Base-by-base conservation (phyloP, 2,797 vertebrate genomes). In the Remorina albescens region DNA sequence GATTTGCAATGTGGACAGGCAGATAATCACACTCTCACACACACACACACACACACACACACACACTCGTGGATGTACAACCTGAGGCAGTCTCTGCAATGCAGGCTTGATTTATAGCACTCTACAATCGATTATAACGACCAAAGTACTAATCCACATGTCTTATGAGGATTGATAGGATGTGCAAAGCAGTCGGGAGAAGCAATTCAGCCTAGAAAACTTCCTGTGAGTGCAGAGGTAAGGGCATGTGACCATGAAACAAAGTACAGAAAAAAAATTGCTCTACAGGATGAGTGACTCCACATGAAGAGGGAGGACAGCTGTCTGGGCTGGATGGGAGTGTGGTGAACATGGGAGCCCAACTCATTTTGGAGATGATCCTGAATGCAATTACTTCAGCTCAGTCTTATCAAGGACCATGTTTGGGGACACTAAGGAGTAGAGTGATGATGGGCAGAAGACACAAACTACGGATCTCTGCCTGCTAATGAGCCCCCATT, bases 61-160 rank as follows among this genome's bases (percentile, higher is more conserved):
- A 55, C 46, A 65, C 63, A 28, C 62, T 47, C 51, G 44, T 44
- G 23, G 66, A 23, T 32, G 25, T 19, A 54, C 15, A 74, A 70
- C 50, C 46, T 10, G 32, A 34, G 28, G 55, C 54, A 73, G n/a
- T 25, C 70, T 51, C 79, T 86, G 81, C 83, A 89, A 21, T 82
- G 73, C 79, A 69, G 80, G 25, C 76, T 71, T 82, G 76, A 83
- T 82, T 71, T 89, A 84, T 67, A 71, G 51, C 41, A 11, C 74
- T 60, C 61, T 21, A 5, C 53, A 32, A 89, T 88, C 2, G 75
- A 89, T 87, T 71, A 66, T 56, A 54, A 37, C 68, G 63, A 84
- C 90, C 81, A 0, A 88, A 86, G 62, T 61, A 16, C 65, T 87
- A 88, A 88, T 89, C 76, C 21, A 7, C 68, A 56, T 53, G 66